Evolutionary conservation across 2,797 vertebrate species (phyloP).

Genomic region (Discoglossus pictus): DNA sequence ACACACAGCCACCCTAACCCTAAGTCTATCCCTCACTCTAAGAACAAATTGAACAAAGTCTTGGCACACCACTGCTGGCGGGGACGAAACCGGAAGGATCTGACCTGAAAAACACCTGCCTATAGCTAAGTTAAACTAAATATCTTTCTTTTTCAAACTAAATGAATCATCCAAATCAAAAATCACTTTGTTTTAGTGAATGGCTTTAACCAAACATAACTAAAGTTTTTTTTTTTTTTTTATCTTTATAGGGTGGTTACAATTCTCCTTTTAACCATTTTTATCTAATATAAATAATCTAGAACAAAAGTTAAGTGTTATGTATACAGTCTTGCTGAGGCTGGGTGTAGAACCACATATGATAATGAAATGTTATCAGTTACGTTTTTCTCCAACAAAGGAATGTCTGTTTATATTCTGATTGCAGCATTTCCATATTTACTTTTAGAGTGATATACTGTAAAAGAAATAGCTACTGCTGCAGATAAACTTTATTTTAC

Average conservation of each 20-base stretch:
- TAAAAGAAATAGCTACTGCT: too few species aligned
- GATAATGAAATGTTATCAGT: conserved; percentile 3
- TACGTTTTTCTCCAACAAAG: not conserved
- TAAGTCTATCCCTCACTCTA: too few species aligned
- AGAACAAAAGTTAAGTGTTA: not conserved
- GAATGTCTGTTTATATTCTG: not conserved
- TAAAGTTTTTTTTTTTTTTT: not conserved
- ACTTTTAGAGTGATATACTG: not conserved
- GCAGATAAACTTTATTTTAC: too few species aligned
- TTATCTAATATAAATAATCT: conserved; percentile 8
- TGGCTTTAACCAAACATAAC: not conserved
- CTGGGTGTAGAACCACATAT: not conserved
- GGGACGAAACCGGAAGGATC: too few species aligned
- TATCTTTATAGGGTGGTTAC: not conserved
- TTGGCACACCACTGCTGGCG: too few species aligned
- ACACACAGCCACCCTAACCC: too few species aligned
- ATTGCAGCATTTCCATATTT: not conserved
- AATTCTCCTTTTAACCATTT: conserved; percentile 2
- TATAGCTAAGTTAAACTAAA: too few species aligned
- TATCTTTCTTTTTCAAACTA: too few species aligned
- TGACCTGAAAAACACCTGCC: too few species aligned
- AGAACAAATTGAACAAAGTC: too few species aligned
- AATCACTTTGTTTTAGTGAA: too few species aligned
- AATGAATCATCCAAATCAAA: too few species aligned
- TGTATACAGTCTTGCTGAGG: not conserved